Conservation (phyloP, 2,113 vertebrate species). For the Cervus canadensis region DNA sequence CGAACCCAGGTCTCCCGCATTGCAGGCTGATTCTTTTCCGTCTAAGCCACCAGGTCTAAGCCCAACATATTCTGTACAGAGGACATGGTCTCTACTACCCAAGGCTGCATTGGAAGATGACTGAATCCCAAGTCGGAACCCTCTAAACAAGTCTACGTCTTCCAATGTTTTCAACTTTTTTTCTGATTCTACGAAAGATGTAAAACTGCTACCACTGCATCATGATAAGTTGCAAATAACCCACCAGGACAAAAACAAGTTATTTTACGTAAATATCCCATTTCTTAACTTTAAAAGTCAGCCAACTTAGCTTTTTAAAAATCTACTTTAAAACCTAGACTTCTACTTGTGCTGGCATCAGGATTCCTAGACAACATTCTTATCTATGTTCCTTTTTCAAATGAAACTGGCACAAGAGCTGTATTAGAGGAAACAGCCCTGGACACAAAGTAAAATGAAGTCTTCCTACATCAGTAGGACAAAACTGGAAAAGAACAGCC, state of each 20-base stretch:
- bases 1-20: background rate
- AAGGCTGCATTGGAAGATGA: background rate
- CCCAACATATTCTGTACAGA: background rate
- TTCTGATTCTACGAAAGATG: background rate
- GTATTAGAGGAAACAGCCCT: background rate
- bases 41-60: background rate
- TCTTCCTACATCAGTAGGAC: background rate
- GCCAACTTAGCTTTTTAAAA: background rate
- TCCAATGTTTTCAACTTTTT: background rate
- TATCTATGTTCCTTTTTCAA: background rate
- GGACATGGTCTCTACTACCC: background rate
- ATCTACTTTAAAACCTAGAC: slow-evolving; percentile 1
- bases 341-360: background rate
- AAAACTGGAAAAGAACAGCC: background rate
- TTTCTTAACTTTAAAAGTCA: background rate
- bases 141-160: background rate
- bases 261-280: background rate
- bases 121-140: no score
- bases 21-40: background rate
- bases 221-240: background rate
- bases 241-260: background rate
- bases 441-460: background rate
- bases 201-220: background rate
- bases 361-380: background rate
- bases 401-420: background rate